Base-by-base conservation (phyloP, 1,140 invertebrate species). In the Maniola jurtina region DNA sequence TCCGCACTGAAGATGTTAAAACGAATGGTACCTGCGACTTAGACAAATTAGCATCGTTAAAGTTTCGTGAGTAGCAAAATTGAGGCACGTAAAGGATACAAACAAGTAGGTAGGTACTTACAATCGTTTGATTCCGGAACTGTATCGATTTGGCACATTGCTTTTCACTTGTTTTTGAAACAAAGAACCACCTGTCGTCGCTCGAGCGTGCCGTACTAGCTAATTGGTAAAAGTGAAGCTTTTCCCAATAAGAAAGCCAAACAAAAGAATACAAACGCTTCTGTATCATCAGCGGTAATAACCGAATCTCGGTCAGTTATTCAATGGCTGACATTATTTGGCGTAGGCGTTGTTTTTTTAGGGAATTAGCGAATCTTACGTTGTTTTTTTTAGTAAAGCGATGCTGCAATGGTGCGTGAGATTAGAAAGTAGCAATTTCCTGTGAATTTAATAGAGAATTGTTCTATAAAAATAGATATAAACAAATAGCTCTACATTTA, bases 211-310 rank as follows among this genome's bases (percentile, higher is more conserved):
- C 73, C 67, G 62, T 66, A 66, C 67, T 52, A 76, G 71, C 80
- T 89, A 89, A 89, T 89, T 89, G 86, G 84, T 85, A 88, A 88
- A 86, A 89, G 86, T 85, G 77, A 79, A 81, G 78, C 81, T 81
- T 85, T 85, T 76, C 77, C 59, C 68, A 80, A 83, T 81, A 80
- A 80, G 76, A 83, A 88, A 83, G 75, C 71, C 77, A 86, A 88
- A 89, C 79, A 86, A 73, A 78, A 63, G 71, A 81, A 68, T 81
- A 75, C 66, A 66, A 55, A 63, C 63, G 64, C 64, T 71, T 72
- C 75, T 81, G 77, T 79, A 68, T 81, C 78, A 80, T 62, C 16
- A 64, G 65, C 66, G 64, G 56, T 68, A 72, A 64, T 59, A 66
- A 66, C 68, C 61, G 62, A 70, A 72, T 40, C 55, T 36, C 55